phyloP scores from a whole-genome alignment of 2,113 vertebrate species.

The Lophochroa leadbeateri region DNA sequence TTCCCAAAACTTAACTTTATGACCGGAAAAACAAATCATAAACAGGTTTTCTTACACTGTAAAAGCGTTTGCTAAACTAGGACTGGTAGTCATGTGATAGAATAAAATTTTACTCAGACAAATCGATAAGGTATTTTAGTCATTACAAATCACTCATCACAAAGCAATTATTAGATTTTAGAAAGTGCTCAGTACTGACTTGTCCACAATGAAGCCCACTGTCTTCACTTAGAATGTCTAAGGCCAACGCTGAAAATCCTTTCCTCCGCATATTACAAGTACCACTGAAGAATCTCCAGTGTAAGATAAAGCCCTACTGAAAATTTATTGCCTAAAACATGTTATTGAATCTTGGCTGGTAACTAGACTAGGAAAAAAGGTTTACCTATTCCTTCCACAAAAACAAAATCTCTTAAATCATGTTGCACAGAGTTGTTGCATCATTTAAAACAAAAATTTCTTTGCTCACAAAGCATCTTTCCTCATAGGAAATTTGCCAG shows the following conservation, averaged over 20 bases:
- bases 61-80: background rate
- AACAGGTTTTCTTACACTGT: background rate
- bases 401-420: background rate
- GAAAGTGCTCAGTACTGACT: background rate
- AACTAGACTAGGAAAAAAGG: background rate
- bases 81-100: background rate
- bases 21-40: background rate
- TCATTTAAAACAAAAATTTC: background rate
- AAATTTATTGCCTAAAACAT: background rate
- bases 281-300: background rate
- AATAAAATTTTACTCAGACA: background rate
- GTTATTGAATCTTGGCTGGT: background rate
- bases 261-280: background rate
- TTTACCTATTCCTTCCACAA: background rate
- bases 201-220: background rate
- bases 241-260: background rate
- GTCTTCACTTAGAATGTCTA: background rate
- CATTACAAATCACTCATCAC: background rate
- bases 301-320: background rate
- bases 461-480: background rate
- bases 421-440: background rate
- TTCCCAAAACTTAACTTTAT: background rate
- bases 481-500: background rate
- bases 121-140: background rate
- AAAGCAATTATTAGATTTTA: background rate